A percentile compares a stretch with the other conserved stretches of the same genome.
Conservation (phyloP, 2,797 vertebrate species). For the Sphaeramia orbicularis region DNA sequence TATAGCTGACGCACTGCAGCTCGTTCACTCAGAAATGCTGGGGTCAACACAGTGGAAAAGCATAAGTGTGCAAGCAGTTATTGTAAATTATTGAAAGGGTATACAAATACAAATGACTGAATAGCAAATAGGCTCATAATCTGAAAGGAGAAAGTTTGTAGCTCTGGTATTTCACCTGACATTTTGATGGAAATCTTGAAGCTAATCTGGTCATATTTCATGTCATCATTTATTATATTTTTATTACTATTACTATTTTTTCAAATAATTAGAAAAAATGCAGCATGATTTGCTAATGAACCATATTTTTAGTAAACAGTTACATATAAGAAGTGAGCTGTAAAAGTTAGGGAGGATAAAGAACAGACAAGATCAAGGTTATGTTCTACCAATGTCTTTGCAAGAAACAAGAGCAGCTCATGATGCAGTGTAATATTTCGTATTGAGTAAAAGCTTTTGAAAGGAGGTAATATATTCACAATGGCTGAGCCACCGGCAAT, state of each 20-base stretch:
- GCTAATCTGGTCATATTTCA: too few relatives aligned
- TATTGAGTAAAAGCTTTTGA: constrained; percentile 35
- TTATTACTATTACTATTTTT: too few relatives aligned
- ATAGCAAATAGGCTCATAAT: background rate
- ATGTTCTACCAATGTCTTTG: background rate
- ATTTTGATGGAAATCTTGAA: background rate
- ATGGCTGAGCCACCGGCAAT: constrained; percentile 43
- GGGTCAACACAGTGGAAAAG: constrained; percentile 57
- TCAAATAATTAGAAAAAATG: too few relatives aligned
- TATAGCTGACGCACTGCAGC: constrained; percentile 65
- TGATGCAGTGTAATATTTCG: constrained; percentile 12
- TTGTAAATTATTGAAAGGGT: constrained; percentile 46
- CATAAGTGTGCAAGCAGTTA: constrained; percentile 34
- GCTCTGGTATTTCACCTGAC: background rate
- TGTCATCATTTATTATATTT: too few relatives aligned
- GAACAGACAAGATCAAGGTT: constrained; percentile 4
- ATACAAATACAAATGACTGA: constrained; percentile 23
- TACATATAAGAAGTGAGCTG: too few relatives aligned
- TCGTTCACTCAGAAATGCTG: constrained; percentile 58
- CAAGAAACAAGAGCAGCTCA: constrained; percentile 22
- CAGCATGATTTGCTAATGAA: too few relatives aligned
- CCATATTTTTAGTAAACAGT: too few relatives aligned
- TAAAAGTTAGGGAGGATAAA: background rate
- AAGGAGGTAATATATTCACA: constrained; percentile 45
- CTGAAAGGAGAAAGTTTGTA: constrained; percentile 6